Evolutionary conservation across 2,888 invertebrate genomes (phyloP).

Genomic region (Epinotia demarniana): DNA sequence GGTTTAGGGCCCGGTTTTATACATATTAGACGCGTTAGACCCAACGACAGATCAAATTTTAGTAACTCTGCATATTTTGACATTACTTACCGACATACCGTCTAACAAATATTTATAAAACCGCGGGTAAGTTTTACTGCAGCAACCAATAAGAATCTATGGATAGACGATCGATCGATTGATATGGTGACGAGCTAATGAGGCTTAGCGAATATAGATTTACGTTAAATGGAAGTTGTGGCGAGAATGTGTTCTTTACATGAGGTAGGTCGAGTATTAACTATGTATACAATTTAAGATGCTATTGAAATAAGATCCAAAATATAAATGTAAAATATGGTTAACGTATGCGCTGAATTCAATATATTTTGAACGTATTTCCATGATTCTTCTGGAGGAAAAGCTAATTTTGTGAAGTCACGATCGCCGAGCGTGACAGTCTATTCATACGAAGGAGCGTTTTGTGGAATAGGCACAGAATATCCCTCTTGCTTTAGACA

Average conservation of each 20-base stretch:
- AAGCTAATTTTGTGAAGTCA: not conserved
- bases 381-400: too few species aligned
- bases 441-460: too few species aligned
- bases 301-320: not conserved
- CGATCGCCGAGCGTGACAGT: too few species aligned
- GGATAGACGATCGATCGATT: not conserved
- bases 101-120: too few species aligned
- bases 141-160: not conserved
- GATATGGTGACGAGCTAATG: not conserved
- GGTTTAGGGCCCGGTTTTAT: not conserved
- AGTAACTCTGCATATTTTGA: too few species aligned
- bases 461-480: too few species aligned
- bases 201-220: not conserved
- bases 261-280: not conserved
- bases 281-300: not conserved
- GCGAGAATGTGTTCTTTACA: constrained; percentile 6
- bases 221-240: not conserved
- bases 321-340: not conserved
- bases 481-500: too few species aligned
- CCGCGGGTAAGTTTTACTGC: not conserved
- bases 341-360: not conserved
- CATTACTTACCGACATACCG: too few species aligned
- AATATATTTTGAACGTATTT: too few species aligned
- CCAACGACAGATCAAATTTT: too few species aligned
- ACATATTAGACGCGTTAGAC: too few species aligned